A percentile compares a stretch with the other conserved stretches of the same genome.
Evolutionary conservation across 2,113 vertebrate genomes (phyloP).

Genomic region (Gavia stellata): DNA sequence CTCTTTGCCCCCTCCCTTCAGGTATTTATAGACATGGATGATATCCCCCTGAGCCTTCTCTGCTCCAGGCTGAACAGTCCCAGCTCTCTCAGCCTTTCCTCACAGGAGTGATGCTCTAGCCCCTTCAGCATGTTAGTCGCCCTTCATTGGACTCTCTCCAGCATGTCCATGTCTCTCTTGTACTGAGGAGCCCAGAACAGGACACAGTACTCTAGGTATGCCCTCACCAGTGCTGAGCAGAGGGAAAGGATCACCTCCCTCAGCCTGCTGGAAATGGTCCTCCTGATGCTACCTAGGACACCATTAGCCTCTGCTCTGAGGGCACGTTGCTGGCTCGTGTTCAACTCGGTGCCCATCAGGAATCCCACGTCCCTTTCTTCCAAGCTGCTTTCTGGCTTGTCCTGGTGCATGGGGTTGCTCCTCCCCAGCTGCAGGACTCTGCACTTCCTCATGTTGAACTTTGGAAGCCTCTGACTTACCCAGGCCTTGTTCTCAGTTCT

Average conservation of each 20-base stretch:
- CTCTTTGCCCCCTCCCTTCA: not conserved
- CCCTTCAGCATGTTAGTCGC: not conserved
- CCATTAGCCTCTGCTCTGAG: fast-evolving
- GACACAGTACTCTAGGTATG: too few relatives aligned
- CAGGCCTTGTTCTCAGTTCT: not conserved
- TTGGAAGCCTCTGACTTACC: not conserved
- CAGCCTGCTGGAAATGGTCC: not conserved
- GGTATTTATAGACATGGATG: fast-evolving
- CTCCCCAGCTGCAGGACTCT: not conserved
- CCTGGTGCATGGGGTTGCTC: too few relatives aligned
- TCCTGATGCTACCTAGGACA: not conserved
- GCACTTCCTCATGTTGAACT: fast-evolving
- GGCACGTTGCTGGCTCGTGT: not conserved
- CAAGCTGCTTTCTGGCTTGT: not conserved
- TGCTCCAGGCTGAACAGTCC: not conserved
- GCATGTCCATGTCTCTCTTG: too few relatives aligned
- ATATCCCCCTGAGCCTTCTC: not conserved
- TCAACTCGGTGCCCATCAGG: not conserved
- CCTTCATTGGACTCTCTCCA: not conserved
- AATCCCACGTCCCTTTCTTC: not conserved
- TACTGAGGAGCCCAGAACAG: not conserved
- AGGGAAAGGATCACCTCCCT: not conserved
- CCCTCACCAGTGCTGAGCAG: not conserved
- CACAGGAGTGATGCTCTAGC: not conserved
- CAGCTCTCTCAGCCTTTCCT: not conserved